Percentiles rank a stretch among this genome's conserved stretches.
Evolutionary conservation across 1,140 invertebrate species (phyloP).

Genomic region (Neuroterus valhalla): DNA sequence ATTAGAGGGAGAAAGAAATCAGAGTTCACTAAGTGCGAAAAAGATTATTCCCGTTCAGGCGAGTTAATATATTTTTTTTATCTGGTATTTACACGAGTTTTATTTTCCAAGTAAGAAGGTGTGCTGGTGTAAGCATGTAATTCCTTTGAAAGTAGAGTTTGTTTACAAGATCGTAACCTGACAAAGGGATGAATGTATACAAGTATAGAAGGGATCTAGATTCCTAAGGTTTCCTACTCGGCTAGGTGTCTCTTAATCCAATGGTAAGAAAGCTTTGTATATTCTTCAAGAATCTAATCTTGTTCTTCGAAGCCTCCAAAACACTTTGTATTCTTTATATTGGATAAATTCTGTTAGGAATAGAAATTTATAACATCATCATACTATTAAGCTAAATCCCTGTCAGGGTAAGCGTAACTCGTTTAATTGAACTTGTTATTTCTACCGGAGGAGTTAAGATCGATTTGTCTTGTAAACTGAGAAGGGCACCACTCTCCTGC

Average conservation of each 20-base stretch:
- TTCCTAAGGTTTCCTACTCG: constrained; percentile 56
- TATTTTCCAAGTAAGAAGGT: not conserved
- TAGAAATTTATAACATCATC: not conserved
- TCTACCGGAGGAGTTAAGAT: too few relatives aligned
- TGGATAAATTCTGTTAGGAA: not conserved
- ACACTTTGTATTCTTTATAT: not conserved
- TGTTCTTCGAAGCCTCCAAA: constrained; percentile 46
- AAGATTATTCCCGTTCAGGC: constrained; percentile 13
- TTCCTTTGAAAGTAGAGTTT: not conserved
- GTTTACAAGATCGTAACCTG: constrained; percentile 30
- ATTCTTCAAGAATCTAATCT: constrained; percentile 59
- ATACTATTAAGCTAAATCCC: too few relatives aligned
- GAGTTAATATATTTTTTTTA: not conserved
- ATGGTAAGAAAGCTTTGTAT: constrained; percentile 53
- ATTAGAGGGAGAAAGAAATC: constrained; percentile 27
- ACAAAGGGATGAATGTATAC: constrained; percentile 34
- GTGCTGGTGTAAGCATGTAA: not conserved
- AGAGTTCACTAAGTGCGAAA: constrained; percentile 27
- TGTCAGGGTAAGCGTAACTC: too few relatives aligned
- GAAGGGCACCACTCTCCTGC: too few relatives aligned
- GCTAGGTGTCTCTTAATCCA: constrained; percentile 49
- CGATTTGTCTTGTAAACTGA: too few relatives aligned
- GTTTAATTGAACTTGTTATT: too few relatives aligned
- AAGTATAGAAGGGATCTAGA: constrained; percentile 29
- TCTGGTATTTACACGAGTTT: not conserved